These are phyloP conservation scores for Diacarnus erythraeanus DNA, from an alignment of 37 sponge, comb jelly and placozoan species.

Conservation along the genomic window DNA sequence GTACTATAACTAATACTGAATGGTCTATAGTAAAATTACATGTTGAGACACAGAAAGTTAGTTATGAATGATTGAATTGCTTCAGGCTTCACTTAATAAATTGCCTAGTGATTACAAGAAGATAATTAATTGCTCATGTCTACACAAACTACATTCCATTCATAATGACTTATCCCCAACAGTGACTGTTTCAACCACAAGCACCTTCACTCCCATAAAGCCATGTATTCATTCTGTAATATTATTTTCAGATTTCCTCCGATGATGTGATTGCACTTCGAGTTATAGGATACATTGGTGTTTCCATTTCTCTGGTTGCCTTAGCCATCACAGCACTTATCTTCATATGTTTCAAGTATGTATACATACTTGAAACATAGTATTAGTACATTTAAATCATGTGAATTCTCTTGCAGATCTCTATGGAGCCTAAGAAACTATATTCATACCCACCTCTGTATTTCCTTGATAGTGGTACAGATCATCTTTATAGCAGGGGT, in stretches of 20 bases:
- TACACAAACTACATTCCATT: too few species aligned
- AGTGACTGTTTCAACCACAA: too few species aligned
- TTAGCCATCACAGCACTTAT: conserved; percentile 1
- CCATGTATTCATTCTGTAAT: too few species aligned
- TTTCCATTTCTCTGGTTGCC: conserved; percentile 1
- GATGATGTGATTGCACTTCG: not conserved
- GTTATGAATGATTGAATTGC: too few species aligned
- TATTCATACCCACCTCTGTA: conserved; percentile 57
- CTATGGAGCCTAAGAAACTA: conserved; percentile 58
- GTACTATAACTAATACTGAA: too few species aligned
- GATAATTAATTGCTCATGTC: too few species aligned
- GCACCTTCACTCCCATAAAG: too few species aligned
- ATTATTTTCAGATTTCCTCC: not conserved
- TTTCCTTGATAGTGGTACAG: conserved; percentile 35
- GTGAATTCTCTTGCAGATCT: conserved; percentile 27
- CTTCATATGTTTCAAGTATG: conserved; percentile 13
- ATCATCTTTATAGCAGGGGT: conserved; percentile 35
- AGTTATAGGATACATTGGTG: conserved; percentile 17
- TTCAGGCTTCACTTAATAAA: too few species aligned
- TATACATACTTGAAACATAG: not conserved
- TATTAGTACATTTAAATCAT: not conserved
- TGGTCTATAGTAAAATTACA: too few species aligned
- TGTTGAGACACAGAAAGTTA: too few species aligned
- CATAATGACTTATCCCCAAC: too few species aligned
- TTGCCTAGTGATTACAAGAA: too few species aligned